Evolutionary conservation across 2,888 invertebrate species (phyloP).

Genomic region (Tortrix viridana): DNA sequence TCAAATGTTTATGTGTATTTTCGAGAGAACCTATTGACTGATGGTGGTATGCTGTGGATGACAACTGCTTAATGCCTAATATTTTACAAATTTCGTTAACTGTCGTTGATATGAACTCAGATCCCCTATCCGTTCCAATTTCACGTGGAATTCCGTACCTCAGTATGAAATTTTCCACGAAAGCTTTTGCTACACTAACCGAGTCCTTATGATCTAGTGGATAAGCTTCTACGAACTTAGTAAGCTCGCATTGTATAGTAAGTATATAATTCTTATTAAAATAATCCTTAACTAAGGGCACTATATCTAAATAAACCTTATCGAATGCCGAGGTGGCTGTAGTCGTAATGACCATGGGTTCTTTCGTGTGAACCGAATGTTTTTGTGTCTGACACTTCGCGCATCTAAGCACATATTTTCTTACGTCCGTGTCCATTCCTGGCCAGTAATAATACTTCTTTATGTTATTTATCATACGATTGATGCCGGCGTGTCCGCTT

Average conservation of each 20-base stretch:
- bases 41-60: no score
- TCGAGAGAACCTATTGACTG: no score
- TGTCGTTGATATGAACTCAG: no score
- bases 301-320: constrained; percentile 11
- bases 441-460: constrained; percentile 10
- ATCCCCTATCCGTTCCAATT: no score
- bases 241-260: constrained; percentile 7
- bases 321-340: constrained; percentile 7
- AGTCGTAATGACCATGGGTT: constrained; percentile 5
- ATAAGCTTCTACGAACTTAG: constrained; percentile 9
- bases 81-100: no score
- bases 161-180: constrained; percentile 7
- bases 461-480: constrained; percentile 3
- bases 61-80: no score
- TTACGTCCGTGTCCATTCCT: constrained; percentile 2
- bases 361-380: no score
- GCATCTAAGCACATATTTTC: constrained; percentile 1
- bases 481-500: constrained; percentile 9
- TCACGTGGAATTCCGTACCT: neutral
- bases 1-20: no score
- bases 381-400: constrained; percentile 7
- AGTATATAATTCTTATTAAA: constrained; percentile 11
- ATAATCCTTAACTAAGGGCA: constrained; percentile 9
- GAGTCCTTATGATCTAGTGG: constrained; percentile 8
- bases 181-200: constrained; percentile 7